Percentiles rank a stretch among this genome's conserved stretches.
Evolutionary conservation across 2,113 vertebrate species (phyloP).

Genomic region (Pseudopodoces humilis): DNA sequence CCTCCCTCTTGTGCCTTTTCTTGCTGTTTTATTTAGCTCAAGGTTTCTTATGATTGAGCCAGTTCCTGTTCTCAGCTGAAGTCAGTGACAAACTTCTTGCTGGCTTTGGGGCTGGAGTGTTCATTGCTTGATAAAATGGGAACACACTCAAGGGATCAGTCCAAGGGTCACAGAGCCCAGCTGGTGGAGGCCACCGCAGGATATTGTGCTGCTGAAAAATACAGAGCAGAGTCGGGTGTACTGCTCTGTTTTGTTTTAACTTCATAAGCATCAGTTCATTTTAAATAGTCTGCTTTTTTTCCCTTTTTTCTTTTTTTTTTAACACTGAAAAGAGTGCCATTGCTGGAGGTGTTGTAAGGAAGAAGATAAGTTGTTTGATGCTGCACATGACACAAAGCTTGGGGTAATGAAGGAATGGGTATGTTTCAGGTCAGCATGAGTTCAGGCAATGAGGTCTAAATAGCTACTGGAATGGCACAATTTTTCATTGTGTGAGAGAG

Average conservation of each 20-base stretch:
- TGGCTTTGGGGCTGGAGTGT: neutral
- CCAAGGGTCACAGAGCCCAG: neutral
- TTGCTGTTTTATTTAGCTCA: slow-evolving; percentile 45
- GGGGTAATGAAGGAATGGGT: slow-evolving; percentile 10
- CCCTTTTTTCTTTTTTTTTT: neutral
- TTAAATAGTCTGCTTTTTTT: neutral
- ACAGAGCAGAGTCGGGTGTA: neutral
- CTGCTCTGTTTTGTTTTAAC: slow-evolving; percentile 22
- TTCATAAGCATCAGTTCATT: neutral
- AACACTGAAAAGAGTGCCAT: neutral
- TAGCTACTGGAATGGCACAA: slow-evolving; percentile 5
- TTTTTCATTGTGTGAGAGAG: slow-evolving; percentile 15
- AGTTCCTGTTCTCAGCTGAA: slow-evolving; percentile 7
- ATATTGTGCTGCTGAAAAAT: neutral
- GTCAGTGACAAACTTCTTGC: slow-evolving; percentile 37
- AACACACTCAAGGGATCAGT: slow-evolving; percentile 29
- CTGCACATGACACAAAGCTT: neutral
- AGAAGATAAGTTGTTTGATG: slow-evolving; percentile 19
- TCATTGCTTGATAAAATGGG: slow-evolving; percentile 11
- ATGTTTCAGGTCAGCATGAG: neutral
- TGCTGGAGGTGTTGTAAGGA: slow-evolving; percentile 36
- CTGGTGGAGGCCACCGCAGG: neutral
- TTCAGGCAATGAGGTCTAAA: slow-evolving; percentile 27
- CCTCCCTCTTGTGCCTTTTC: neutral
- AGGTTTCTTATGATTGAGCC: slow-evolving; percentile 11